phyloP scores from a whole-genome alignment of 1,140 invertebrate genomes.

The Ooceraea biroi region DNA sequence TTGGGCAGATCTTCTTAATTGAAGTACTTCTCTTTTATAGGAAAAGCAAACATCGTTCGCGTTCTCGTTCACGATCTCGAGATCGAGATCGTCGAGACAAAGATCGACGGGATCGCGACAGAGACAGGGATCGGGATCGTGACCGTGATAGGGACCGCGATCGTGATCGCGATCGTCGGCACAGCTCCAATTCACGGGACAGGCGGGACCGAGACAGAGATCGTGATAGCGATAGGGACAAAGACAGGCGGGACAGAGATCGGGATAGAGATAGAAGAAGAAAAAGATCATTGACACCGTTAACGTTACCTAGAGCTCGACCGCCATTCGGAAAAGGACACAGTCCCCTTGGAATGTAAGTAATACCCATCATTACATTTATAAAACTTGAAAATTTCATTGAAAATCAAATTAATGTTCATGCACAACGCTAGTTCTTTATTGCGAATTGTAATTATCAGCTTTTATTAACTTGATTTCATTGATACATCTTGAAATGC shows the following conservation, averaged over 20 bases:
- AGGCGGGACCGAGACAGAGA: conserved; percentile 81
- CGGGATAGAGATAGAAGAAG: conserved; percentile 85
- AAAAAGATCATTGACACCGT: conserved; percentile 85
- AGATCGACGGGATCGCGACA: conserved; percentile 84
- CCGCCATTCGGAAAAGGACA: conserved; percentile 85
- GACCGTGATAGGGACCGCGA: conserved; percentile 82
- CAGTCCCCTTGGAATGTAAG: conserved; percentile 85
- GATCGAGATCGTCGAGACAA: conserved; percentile 81
- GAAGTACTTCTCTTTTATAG: conserved; percentile 77
- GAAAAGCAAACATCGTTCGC: conserved; percentile 85
- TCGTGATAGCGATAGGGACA: conserved; percentile 81
- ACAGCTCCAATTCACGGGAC: conserved; percentile 83
- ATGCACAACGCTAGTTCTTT: no score
- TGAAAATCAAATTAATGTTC: no score
- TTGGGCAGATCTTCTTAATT: conserved; percentile 20
- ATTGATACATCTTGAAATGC: conserved; percentile 41
- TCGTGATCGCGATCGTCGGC: conserved; percentile 82
- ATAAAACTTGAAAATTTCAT: background rate
- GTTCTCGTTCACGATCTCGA: conserved; percentile 84
- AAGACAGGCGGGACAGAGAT: conserved; percentile 81
- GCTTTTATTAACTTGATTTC: conserved; percentile 7
- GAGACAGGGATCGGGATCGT: conserved; percentile 77
- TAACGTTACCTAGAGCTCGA: conserved; percentile 84
- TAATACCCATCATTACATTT: conserved; percentile 50
- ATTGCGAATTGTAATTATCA: background rate